Base-by-base conservation (phyloP, 2,797 vertebrate genomes). In the Hirundo rustica region DNA sequence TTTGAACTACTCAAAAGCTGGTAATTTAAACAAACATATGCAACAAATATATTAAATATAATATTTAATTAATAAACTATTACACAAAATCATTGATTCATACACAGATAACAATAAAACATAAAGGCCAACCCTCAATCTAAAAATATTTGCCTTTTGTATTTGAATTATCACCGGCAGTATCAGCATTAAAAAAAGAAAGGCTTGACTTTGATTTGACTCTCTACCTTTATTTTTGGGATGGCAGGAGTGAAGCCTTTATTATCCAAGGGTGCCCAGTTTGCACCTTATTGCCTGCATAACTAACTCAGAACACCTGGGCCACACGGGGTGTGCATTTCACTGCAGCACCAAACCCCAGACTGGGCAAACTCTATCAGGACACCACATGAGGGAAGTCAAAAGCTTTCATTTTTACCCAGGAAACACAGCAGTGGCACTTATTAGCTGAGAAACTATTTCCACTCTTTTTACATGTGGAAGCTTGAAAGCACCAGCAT, bases 361-460 rank as follows among this genome's bases (percentile, higher is more conserved):
- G 14, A 53, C 21, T 19, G 20, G 32, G 61, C 57, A 87, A 75
- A 77, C 64, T 55, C 36, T 22, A 11, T 26, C 55, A 81, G 55
- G 67, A 77, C 91, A 50, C 17, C 83, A 38, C 25, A 11, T 76
- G 74, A 72, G 2, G 15, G 61, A 47, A 51, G 53, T 48, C 82
- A 93, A 91, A 93, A 87, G 4, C 42, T 85, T 58, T 32, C 47
- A 53, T 92, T 95, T 86, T 64, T 23, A 45, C 58, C 60, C 80
- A 87, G 26, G 53, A 92, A 92, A 64, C 34, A 13, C 42, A 44
- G 22, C 2, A 85, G 40, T 66, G 51, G 32, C 26, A 72, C 51
- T 61, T 88, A 29, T 60, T 74, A 95, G 78, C 68, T 61, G 62
- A 71, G 47, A 88, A 96, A 85, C 8, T 83, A 67, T 91, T 97